These are phyloP conservation scores for Arctopsyche grandis DNA, from an alignment of 1,140 invertebrate species.

Conservation along the genomic window DNA sequence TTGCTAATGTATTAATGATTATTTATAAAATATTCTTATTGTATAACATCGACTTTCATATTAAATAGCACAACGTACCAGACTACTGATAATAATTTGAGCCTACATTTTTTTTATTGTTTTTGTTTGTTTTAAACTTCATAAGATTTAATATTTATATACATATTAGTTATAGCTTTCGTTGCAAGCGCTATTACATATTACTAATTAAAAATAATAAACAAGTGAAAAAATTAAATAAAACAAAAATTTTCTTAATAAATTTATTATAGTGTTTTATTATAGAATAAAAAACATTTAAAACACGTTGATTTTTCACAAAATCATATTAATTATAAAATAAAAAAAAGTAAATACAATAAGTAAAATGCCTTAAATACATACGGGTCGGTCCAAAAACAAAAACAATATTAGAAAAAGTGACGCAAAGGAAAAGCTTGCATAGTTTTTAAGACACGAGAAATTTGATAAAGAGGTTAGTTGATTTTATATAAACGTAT, in stretches of 20 bases:
- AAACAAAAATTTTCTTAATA: slow-evolving; percentile 23
- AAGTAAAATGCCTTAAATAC: slow-evolving; percentile 51
- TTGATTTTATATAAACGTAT: slow-evolving; percentile 12
- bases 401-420: neutral
- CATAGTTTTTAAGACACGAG: too few relatives aligned
- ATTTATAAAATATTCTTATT: neutral
- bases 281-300: slow-evolving; percentile 44
- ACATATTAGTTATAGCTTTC: neutral
- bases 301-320: slow-evolving; percentile 33
- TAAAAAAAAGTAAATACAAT: slow-evolving; percentile 49
- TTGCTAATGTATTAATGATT: neutral
- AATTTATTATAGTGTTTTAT: slow-evolving; percentile 42
- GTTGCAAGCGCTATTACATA: neutral
- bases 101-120: neutral
- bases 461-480: neutral
- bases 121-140: neutral
- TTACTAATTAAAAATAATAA: neutral
- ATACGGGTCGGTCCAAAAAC: slow-evolving; percentile 20
- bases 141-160: slow-evolving; percentile 18
- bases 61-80: neutral
- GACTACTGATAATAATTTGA: neutral
- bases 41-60: neutral
- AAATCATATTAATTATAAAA: slow-evolving; percentile 47
- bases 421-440: neutral
- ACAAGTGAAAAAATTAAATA: neutral